Evolutionary conservation across 1,140 invertebrate species (phyloP).

Genomic region (Medauroidea extradentata): DNA sequence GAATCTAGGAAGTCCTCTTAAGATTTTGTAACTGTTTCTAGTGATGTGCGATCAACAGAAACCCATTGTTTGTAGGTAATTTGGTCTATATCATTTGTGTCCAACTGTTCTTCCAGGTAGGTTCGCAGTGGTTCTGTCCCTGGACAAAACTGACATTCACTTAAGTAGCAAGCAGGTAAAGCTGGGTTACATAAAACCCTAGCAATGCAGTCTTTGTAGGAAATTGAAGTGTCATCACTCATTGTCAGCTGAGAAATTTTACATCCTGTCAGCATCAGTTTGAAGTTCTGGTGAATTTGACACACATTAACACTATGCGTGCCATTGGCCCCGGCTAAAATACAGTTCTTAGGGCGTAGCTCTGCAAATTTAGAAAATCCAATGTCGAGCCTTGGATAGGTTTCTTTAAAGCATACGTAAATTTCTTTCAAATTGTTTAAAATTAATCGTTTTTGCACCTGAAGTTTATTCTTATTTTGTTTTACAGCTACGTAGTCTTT

Average conservation of each 20-base stretch:
- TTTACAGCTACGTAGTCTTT: not conserved
- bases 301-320: conserved; percentile 16
- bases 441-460: not conserved
- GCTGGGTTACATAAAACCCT: conserved; percentile 11
- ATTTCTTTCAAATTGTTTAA: not conserved
- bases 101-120: not conserved
- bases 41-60: conserved; percentile 1
- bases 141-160: conserved; percentile 9
- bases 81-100: conserved; percentile 7
- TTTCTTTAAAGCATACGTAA: not conserved
- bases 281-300: conserved; percentile 18
- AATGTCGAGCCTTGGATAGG: not conserved
- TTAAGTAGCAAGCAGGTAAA: conserved; percentile 2
- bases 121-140: not conserved
- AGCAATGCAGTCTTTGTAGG: conserved; percentile 13
- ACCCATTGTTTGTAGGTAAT: conserved; percentile 10
- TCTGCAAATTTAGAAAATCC: not conserved
- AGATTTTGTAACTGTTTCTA: conserved; percentile 12
- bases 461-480: not conserved
- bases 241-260: conserved; percentile 1
- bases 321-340: not conserved
- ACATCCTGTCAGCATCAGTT: conserved; percentile 15
- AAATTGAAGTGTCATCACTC: conserved; percentile 3
- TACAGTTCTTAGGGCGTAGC: not conserved
- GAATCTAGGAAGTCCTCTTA: conserved; percentile 16